Evolutionary conservation across 2,113 vertebrate genomes (phyloP), one percentile per base, ranked within the genome.

Genomic region (Pituophis catenifer): DNA sequence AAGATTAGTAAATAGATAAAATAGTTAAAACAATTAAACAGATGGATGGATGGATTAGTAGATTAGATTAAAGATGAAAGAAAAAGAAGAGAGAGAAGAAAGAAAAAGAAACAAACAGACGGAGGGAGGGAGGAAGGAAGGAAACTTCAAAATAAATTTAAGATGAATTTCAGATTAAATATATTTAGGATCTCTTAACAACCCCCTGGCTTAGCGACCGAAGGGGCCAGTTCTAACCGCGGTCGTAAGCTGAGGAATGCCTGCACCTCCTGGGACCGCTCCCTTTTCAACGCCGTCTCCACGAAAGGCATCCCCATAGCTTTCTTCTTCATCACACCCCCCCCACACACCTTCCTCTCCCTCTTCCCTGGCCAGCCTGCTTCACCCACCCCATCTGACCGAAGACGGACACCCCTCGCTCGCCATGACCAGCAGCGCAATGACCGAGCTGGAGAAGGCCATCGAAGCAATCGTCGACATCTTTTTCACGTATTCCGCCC

Each of bases 401-500:
- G 44, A 24, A 86, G 44, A 24, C 8, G 0, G 23, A 21, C 5
- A 12, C 1, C 53, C 8, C 50, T 48, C 19, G 17, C 26, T 2
- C 33, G 7, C 59, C 54, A 98, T 98, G 98, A 97, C 97, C 17
- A 85, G 94, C 0, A 96, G 94, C 0, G 92, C 97, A 3, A 94
- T 97, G 94, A 98, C 97, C 0, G 97, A 98, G 91, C 93, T 98
- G 96, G 98, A 98, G 91, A 0, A 0, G 0, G 97, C 98, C 93
- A 97, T 98, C 0, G 97, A 98, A 90, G 97, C 95, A 0, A 92
- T 98, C 0, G 96, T 98, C 81, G 92, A 58, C 5, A 70, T 93
- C 3, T 98, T 98, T 65, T 94, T 96, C 94, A 65, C 81, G 81
- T 93, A 96, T 2, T 96, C 97, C 0, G 87, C 50, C 24, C 95